phyloP scores from a whole-genome alignment of 2,113 vertebrate genomes.

The Entosphenus tridentatus region DNA sequence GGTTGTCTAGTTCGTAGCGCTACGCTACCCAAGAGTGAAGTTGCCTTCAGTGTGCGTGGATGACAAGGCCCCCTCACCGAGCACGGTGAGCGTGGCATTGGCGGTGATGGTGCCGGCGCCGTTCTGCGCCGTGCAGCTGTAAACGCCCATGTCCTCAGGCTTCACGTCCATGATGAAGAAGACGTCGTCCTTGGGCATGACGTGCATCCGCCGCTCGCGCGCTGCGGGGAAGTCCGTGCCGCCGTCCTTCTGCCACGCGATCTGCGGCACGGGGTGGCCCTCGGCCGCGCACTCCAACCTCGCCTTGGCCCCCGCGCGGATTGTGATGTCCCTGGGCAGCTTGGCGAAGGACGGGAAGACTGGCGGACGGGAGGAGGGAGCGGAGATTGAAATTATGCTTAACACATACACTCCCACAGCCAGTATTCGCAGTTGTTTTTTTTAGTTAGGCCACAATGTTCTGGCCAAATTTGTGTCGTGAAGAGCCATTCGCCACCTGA shows the following conservation, averaged over 20 bases:
- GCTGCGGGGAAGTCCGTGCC: slow-evolving; percentile 48
- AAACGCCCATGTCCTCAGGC: slow-evolving; percentile 43
- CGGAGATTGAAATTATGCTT: too few relatives aligned
- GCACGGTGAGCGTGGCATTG: slow-evolving; percentile 33
- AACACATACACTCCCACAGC: too few relatives aligned
- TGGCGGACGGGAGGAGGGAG: slow-evolving; percentile 11
- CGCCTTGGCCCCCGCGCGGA: slow-evolving; percentile 38
- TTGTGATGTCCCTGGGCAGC: slow-evolving; percentile 41
- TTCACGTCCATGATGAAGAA: slow-evolving; percentile 47
- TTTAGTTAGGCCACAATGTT: too few relatives aligned
- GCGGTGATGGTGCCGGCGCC: slow-evolving; percentile 29
- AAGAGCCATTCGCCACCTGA: too few relatives aligned
- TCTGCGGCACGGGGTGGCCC: slow-evolving; percentile 36
- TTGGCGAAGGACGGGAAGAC: slow-evolving; percentile 46
- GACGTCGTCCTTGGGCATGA: slow-evolving; percentile 46
- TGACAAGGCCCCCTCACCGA: slow-evolving; percentile 18
- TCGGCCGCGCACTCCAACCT: slow-evolving; percentile 41
- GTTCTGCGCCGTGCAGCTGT: slow-evolving; percentile 46
- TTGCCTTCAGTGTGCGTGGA: too few relatives aligned
- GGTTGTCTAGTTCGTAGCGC: too few relatives aligned
- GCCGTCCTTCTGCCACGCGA: slow-evolving; percentile 51
- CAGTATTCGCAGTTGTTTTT: too few relatives aligned
- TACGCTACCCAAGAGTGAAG: too few relatives aligned
- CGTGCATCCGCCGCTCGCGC: slow-evolving; percentile 44
- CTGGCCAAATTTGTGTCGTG: too few relatives aligned